A percentile compares a stretch with the other conserved stretches of the same genome.
Evolutionary conservation across 2,113 vertebrate genomes (phyloP).

Genomic region (Pachyramphus minor): DNA sequence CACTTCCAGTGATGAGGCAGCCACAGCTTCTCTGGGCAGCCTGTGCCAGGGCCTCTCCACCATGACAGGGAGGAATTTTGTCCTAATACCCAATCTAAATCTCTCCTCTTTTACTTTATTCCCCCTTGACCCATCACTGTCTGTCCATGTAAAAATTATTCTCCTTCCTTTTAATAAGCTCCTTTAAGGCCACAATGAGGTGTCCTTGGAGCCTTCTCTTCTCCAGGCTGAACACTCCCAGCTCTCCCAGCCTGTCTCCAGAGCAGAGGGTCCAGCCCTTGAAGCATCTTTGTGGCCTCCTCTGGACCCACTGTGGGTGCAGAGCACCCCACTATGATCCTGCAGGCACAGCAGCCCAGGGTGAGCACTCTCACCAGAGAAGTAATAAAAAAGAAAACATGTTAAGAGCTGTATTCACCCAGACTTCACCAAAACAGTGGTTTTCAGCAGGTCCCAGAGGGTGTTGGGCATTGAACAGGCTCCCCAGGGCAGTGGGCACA

Average conservation of each 20-base stretch:
- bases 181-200: not conserved
- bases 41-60: not conserved
- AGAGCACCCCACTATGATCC: not conserved
- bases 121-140: not conserved
- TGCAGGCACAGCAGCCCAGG: not conserved
- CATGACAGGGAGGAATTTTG: not conserved
- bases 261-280: not conserved
- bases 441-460: not conserved
- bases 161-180: not conserved
- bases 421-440: fast-evolving
- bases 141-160: not conserved
- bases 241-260: not conserved
- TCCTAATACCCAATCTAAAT: fast-evolving
- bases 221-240: not conserved
- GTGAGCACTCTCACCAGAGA: no score
- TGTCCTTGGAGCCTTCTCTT: not conserved
- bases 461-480: not conserved
- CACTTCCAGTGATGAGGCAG: not conserved
- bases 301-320: not conserved
- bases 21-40: not conserved
- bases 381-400: not conserved
- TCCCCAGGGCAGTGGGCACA: not conserved
- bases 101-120: not conserved
- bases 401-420: fast-evolving
- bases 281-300: not conserved